Evolutionary conservation across 2,797 vertebrate genomes (phyloP).

Genomic region (Pangasius larnaudii): DNA sequence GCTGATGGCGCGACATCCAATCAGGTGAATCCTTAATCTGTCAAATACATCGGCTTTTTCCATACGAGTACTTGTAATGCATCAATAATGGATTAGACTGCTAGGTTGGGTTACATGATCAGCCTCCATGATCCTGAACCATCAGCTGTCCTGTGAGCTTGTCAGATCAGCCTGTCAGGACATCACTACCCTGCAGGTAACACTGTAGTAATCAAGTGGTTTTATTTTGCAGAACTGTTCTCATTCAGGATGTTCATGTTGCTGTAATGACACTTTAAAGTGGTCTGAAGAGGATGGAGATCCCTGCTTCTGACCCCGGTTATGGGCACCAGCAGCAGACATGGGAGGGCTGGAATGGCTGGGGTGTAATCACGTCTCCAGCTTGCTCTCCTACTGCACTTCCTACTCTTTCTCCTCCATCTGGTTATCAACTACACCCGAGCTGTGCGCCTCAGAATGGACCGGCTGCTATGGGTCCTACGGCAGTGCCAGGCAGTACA

Average conservation of each 20-base stretch:
- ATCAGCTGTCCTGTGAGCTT: not conserved
- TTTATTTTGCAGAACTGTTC: not conserved
- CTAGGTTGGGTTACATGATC: not conserved
- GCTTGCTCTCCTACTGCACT: conserved; percentile 39
- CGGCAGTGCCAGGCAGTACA: not conserved
- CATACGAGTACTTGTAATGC: not conserved
- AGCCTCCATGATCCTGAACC: not conserved
- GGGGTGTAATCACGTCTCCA: conserved; percentile 54
- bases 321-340: conserved; percentile 51
- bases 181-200: not conserved
- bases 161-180: not conserved
- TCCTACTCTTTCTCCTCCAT: not conserved
- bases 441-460: conserved; percentile 56
- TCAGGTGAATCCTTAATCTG: conserved; percentile 22
- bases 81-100: not conserved
- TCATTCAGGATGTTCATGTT: conserved; percentile 7
- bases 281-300: conserved; percentile 66
- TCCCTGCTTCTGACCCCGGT: conserved; percentile 59
- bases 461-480: conserved; percentile 41
- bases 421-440: conserved; percentile 33
- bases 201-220: not conserved
- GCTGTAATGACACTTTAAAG: conserved; percentile 13
- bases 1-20: conserved; percentile 31
- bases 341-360: conserved; percentile 62
- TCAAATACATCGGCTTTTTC: not conserved